These are phyloP conservation scores for Aptenodytes patagonicus DNA, from an alignment of 2,113 vertebrate genomes.

Conservation along the genomic window DNA sequence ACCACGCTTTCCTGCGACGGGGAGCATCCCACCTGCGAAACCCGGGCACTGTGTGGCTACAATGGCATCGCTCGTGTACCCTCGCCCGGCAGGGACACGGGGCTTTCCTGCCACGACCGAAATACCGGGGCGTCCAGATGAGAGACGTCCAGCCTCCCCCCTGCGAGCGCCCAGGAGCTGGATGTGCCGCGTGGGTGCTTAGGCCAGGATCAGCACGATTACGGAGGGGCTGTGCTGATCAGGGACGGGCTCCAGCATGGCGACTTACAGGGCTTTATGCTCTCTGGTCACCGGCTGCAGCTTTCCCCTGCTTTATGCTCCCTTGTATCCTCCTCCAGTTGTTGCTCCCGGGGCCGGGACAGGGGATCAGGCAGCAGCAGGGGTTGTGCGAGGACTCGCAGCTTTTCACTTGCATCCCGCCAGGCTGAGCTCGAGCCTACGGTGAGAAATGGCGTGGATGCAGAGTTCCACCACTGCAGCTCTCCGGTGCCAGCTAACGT, in stretches of 20 bases:
- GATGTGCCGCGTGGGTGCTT: neutral
- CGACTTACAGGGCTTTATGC: neutral
- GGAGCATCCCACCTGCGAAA: neutral
- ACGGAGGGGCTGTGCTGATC: neutral
- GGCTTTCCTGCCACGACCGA: neutral
- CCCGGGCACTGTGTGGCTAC: neutral
- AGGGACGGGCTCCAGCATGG: rapidly evolving
- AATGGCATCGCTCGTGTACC: rapidly evolving
- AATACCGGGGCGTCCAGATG: rapidly evolving
- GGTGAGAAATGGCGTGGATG: rapidly evolving
- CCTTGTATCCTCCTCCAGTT: neutral
- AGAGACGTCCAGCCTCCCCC: too few species aligned
- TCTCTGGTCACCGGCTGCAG: neutral
- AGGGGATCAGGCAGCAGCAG: neutral
- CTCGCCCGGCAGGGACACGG: neutral
- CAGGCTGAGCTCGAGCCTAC: too few species aligned
- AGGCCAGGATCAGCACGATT: neutral
- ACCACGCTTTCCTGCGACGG: too few species aligned
- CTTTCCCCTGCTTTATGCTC: neutral
- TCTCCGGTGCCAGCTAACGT: neutral
- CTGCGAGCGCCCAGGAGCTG: neutral
- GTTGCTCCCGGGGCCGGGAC: neutral
- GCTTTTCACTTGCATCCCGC: neutral
- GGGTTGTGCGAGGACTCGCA: neutral
- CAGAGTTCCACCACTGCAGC: neutral